Base-by-base conservation (phyloP, 2,888 invertebrate species). In the Griposia aprilina region DNA sequence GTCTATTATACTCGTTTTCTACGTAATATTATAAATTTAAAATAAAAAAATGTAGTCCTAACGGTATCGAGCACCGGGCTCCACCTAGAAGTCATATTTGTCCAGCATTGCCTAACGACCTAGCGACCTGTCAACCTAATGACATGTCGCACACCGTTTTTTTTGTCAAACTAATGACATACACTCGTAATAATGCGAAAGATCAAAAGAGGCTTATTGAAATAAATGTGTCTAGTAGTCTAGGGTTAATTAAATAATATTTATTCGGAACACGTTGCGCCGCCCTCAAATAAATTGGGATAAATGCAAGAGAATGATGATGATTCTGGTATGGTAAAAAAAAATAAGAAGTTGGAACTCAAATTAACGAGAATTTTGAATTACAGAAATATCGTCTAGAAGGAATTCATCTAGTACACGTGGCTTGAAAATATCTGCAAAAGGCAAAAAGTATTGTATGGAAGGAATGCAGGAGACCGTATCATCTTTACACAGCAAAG, bases 371-470 rank as follows among this genome's bases (percentile, higher is more conserved):
- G 48, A 20, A 36, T 7, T 3, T 66, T 30, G 0, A 15, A 66
- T 79, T 77, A 36, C 83, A 80, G 79, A 60, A 15, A 36, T 66
- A 15, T 81, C 62, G 7, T 52, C 77, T 26, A 76, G 59, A 76
- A 77, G 48, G 7, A 55, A 76, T 45, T 55, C 83, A 36, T 52
- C 66, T 20, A 60, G 20, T 45, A 8, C 50, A 52, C 55, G 23
- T 0, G 80, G 87, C 5, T 60, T 84, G 55, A 87, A 62, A 59
- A 76, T 84, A 74, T 84, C 87, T 36, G 8, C 84, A 7, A 73
- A 75, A 76, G 87, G 84, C 5, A 87, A 84, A 60, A 45, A 41
- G 23, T 87, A 30, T 70, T 87, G 65, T 8, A n/a, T 76, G 36
- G 70, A 84, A 60, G 84, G 84, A 15, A 65, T 84, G 62, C 65